phyloP scores from a whole-genome alignment of 2,888 invertebrate species.

The Folsomia manolachei region DNA sequence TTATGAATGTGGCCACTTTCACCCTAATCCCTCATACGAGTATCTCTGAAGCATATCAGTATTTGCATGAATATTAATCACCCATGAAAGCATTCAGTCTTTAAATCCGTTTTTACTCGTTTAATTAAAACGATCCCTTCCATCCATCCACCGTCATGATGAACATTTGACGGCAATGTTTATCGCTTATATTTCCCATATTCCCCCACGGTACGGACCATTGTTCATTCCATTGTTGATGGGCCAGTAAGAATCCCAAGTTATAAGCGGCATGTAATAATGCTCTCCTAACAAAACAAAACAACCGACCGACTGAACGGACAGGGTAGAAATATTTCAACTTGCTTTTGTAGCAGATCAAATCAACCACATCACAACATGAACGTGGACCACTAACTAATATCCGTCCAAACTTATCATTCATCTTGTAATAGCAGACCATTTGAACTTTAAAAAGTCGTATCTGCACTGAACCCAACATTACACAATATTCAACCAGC shows the following conservation, averaged over 20 bases:
- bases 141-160: too few relatives aligned
- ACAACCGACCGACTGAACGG: not conserved
- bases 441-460: not conserved
- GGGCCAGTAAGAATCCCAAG: not conserved
- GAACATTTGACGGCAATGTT: too few relatives aligned
- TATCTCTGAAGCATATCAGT: constrained; percentile 14
- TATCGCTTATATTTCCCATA: not conserved
- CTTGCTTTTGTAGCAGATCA: not conserved
- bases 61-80: constrained; percentile 50
- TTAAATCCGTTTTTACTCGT: constrained; percentile 35
- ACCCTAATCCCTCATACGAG: constrained; percentile 25
- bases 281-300: too few relatives aligned
- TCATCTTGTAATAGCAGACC: not conserved
- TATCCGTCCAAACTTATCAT: not conserved
- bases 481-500: not conserved
- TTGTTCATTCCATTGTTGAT: not conserved
- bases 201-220: not conserved
- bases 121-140: constrained; percentile 44
- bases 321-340: not conserved
- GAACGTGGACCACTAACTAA: not conserved
- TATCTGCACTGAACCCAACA: not conserved
- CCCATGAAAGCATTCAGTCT: constrained; percentile 44
- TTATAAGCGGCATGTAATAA: not conserved
- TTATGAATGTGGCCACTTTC: constrained; percentile 24
- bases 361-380: not conserved